Evolutionary conservation across 2,888 invertebrate species (phyloP), one percentile per base, ranked within the genome.

Genomic region (Parasteatoda lunata): DNA sequence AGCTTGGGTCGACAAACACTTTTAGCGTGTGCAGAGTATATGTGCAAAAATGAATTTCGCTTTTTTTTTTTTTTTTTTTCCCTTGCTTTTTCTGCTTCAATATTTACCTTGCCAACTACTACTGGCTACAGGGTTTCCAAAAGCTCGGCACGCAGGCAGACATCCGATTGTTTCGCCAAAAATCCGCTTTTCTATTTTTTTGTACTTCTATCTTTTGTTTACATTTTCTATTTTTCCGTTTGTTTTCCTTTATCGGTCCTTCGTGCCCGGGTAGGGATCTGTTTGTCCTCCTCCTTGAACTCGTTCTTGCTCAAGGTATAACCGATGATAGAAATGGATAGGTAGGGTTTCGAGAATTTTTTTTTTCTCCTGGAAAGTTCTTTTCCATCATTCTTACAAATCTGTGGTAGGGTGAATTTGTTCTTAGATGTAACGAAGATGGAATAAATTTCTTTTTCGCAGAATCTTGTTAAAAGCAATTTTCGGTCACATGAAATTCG

Each of bases 31-130:
- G 72, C 77, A 52, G 59, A 69, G 66, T 30, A 69, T 70, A 66
- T 70, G 76, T n/a, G 82, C 73, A 86, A 77, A 86, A 81, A 81
- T 86, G 81, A 86, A 82, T 88, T 90, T 80, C 88, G 84, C n/a
- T n/a, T n/a, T n/a, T n/a, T n/a, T n/a, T n/a, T n/a, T n/a, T n/a
- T n/a, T n/a, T 66, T 80, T 48, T 84, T 68, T 77, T 66, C 66
- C 64, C 71, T 13, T 48, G 13, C 66, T 66, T 45, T 30, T 51
- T 66, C 49, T 52, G 52, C 79, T 78, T 49, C 75, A 76, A 85
- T 79, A 79, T 79, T 79, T 86, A 69, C 72, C 76, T 72, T 77
- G 70, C 65, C 79, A 65, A 52, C 79, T 76, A 76, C 54, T 84
- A 54, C 49, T 9, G 9, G 71, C 59, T 76, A 71, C 59, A 64